Evolutionary conservation across 2,797 vertebrate species (phyloP).

Genomic region (Phylloscopus collybita): DNA sequence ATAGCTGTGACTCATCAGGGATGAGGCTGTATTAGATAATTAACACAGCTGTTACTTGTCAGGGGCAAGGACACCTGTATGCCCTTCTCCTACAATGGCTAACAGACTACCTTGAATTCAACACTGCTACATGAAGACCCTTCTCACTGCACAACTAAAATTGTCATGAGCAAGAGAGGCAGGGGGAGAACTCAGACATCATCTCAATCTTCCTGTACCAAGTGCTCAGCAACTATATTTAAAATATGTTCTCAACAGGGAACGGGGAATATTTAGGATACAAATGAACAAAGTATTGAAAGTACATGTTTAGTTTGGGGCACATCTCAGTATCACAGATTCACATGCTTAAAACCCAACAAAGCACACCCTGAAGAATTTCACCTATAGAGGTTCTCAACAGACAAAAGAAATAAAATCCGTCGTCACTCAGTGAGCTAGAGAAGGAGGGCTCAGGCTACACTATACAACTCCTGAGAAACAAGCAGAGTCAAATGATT

Average conservation of each 20-base stretch:
- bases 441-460: not conserved
- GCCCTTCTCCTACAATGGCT: not conserved
- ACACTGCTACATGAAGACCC: accelerated
- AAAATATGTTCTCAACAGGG: not conserved
- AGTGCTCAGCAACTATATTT: not conserved
- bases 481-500: not conserved
- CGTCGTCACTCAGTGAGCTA: not conserved
- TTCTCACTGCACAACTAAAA: not conserved
- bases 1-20: not conserved
- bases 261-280: not conserved
- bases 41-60: not conserved
- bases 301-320: not conserved
- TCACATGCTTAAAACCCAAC: not conserved
- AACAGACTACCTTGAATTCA: not conserved
- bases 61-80: not conserved
- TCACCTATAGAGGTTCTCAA: not conserved
- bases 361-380: not conserved
- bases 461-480: not conserved
- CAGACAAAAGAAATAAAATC: not conserved
- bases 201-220: not conserved
- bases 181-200: not conserved
- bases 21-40: not conserved
- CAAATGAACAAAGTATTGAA: not conserved
- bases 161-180: not conserved
- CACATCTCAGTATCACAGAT: not conserved